Conservation (phyloP, 2,797 vertebrate genomes). For the Strix occidentalis region DNA sequence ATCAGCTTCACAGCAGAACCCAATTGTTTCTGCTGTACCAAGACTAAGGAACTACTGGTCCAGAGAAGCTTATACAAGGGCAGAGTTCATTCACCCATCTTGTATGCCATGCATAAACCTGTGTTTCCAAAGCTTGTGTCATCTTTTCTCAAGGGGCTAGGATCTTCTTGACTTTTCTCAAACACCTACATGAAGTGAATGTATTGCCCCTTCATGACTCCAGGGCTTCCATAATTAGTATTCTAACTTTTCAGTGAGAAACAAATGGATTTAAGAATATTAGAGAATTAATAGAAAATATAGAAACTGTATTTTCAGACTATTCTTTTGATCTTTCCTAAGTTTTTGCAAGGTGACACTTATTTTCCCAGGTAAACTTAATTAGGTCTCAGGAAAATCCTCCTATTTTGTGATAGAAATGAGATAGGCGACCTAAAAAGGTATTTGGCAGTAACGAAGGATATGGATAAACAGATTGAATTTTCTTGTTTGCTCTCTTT, state of each 20-base stretch:
- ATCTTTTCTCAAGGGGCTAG: neutral
- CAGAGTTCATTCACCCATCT: neutral
- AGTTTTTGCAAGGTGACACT: neutral
- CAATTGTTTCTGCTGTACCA: neutral
- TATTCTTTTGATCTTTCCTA: neutral
- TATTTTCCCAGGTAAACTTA: neutral
- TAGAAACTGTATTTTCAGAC: neutral
- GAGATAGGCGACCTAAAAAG: neutral
- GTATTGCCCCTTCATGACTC: neutral
- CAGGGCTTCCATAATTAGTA: neutral
- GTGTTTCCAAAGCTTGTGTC: neutral
- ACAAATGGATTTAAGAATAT: neutral
- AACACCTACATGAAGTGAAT: neutral
- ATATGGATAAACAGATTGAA: neutral
- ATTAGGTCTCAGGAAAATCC: neutral
- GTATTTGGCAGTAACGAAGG: neutral
- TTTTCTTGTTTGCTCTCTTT: neutral
- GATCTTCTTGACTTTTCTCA: neutral
- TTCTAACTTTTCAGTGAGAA: neutral
- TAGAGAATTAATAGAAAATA: neutral
- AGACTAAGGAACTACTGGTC: neutral
- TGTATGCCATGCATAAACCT: neutral
- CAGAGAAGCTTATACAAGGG: neutral
- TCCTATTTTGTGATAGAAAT: neutral
- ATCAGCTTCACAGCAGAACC: neutral